These are phyloP conservation scores for Smittia sp. DNA, from an alignment of 2,888 invertebrate species.

Conservation along the genomic window DNA sequence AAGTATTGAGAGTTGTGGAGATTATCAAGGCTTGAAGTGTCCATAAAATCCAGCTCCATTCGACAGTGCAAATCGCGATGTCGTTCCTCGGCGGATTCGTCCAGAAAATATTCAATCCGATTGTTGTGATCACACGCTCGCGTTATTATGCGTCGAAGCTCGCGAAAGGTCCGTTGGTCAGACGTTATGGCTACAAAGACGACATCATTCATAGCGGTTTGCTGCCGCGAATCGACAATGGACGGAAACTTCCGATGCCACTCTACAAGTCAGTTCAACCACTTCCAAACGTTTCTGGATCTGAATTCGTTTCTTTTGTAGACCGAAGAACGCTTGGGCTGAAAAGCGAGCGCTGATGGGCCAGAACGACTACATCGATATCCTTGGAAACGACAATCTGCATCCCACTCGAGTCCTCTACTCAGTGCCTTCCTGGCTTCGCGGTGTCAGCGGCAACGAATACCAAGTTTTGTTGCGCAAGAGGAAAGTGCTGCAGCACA, in stretches of 20 bases:
- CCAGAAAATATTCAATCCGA: conserved; percentile 46
- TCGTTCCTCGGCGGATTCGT: conserved; percentile 17
- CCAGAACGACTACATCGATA: conserved; percentile 96
- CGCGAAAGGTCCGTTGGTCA: conserved; percentile 59
- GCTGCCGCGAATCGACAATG: conserved; percentile 63
- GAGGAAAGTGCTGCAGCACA: conserved; percentile 62
- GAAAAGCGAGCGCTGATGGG: conserved; percentile 81
- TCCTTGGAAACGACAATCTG: conserved; percentile 77
- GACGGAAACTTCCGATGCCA: conserved; percentile 62
- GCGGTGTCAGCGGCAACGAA: conserved; percentile 85
- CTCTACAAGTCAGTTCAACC: conserved; percentile 56
- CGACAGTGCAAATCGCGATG: neutral
- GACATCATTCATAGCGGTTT: conserved; percentile 64
- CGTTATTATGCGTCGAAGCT: conserved; percentile 64
- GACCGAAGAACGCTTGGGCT: conserved; percentile 72
- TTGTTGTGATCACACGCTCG: conserved; percentile 54
- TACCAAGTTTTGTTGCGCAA: conserved; percentile 70
- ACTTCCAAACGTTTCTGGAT: neutral
- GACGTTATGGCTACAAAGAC: conserved; percentile 72
- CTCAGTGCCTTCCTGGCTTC: conserved; percentile 83
- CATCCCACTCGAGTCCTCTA: conserved; percentile 85
- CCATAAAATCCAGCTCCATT: too few species aligned
- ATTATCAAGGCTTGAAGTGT: too few species aligned
- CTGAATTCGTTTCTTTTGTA: conserved; percentile 45
- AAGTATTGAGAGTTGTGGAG: too few species aligned